Conservation (phyloP, 2,797 vertebrate species). For the Danionella dracula region DNA sequence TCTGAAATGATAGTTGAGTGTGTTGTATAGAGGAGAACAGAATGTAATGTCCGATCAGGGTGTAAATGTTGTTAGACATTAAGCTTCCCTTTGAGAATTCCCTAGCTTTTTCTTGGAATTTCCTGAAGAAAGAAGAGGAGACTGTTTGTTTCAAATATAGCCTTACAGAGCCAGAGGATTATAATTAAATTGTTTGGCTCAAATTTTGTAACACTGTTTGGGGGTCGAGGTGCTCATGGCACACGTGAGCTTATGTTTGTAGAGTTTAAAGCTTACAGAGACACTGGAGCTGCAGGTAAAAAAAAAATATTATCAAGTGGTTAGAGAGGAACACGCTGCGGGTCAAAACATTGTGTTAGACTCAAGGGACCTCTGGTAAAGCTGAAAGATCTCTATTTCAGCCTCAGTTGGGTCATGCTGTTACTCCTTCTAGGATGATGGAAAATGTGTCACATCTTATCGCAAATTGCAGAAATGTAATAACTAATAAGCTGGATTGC, state of each 20-base stretch:
- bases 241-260: neutral
- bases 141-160: conserved; percentile 18
- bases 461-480: conserved; percentile 20
- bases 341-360: conserved; percentile 13
- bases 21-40: too few relatives aligned
- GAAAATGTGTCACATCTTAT: conserved; percentile 8
- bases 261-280: conserved; percentile 29
- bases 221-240: conserved; percentile 2
- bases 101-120: too few relatives aligned
- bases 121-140: too few relatives aligned
- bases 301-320: conserved; percentile 31
- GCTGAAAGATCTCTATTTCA: conserved; percentile 14
- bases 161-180: neutral
- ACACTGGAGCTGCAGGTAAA: conserved; percentile 13
- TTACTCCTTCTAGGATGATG: neutral
- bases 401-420: neutral
- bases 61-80: too few relatives aligned
- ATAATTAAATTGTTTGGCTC: conserved; percentile 33
- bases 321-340: conserved; percentile 27
- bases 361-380: conserved; percentile 10
- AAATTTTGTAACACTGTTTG: conserved; percentile 4
- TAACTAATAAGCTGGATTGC: conserved; percentile 21
- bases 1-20: too few relatives aligned
- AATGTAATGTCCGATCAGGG: too few relatives aligned
- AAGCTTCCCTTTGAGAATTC: too few relatives aligned